Conservation (phyloP, 2,888 invertebrate genomes). For the Pecten maximus region DNA sequence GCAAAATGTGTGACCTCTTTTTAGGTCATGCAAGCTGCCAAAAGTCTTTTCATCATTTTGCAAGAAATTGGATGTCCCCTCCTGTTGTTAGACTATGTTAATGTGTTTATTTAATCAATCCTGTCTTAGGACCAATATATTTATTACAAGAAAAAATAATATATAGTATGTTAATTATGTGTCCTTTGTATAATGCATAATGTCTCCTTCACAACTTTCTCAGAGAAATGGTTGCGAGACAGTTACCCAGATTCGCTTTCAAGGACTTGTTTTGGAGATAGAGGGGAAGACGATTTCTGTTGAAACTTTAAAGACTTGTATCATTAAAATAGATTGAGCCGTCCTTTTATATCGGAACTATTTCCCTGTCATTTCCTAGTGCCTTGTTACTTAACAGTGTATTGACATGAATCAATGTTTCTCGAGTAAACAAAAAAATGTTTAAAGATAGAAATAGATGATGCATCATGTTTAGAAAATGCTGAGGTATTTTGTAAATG, state of each 20-base stretch:
- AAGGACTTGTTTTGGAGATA: conserved; percentile 4
- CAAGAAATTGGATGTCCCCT: background rate
- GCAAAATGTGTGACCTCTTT: conserved; percentile 14
- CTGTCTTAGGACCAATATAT: conserved; percentile 29
- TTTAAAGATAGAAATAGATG: background rate
- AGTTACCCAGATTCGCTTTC: background rate
- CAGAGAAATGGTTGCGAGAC: background rate
- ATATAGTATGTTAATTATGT: conserved; percentile 28
- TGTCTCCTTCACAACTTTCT: background rate
- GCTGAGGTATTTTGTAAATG: background rate
- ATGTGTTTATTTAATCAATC: conserved; percentile 26
- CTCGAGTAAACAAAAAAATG: background rate
- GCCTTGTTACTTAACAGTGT: conserved; percentile 16
- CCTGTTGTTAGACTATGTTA: conserved; percentile 20
- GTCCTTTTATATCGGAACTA: background rate
- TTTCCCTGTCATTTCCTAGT: conserved; percentile 18
- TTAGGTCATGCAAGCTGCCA: background rate
- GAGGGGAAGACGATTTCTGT: background rate
- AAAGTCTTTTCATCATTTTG: conserved; percentile 18
- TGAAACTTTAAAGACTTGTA: conserved; percentile 3
- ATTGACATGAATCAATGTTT: background rate
- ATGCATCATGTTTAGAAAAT: background rate
- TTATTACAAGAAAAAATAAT: conserved; percentile 33
- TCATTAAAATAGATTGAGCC: background rate
- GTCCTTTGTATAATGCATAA: conserved; percentile 28